Percentiles rank a stretch among this genome's conserved stretches.
Evolutionary conservation across 2,888 invertebrate genomes (phyloP).

Genomic region (Tetragonula carbonaria): DNA sequence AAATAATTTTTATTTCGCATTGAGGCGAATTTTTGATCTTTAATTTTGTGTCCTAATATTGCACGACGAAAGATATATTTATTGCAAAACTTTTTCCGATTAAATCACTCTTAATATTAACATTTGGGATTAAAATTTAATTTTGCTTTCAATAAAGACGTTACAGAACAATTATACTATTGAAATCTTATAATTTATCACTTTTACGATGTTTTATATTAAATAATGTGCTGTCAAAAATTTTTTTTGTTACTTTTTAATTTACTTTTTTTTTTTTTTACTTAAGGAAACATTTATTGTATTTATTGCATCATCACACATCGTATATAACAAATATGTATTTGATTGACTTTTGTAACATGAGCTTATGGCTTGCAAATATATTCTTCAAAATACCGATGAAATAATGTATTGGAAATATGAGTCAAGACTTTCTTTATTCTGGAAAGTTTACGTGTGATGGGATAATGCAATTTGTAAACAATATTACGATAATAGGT

Average conservation of each 20-base stretch:
- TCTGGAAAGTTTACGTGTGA: background rate
- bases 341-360: background rate
- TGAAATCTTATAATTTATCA: background rate
- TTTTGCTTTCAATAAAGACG: background rate
- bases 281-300: background rate
- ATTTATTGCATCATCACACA: conserved; percentile 14
- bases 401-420: background rate
- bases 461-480: background rate
- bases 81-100: too few relatives aligned
- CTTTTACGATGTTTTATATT: background rate
- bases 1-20: background rate
- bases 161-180: background rate
- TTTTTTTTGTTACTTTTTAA: background rate
- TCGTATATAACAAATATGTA: background rate
- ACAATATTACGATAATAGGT: background rate
- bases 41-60: background rate
- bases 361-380: background rate
- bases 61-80: too few relatives aligned
- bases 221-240: background rate
- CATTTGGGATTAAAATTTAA: background rate
- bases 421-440: background rate
- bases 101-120: too few relatives aligned
- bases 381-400: background rate
- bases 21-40: background rate
- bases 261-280: background rate